Evolutionary conservation across 1,140 invertebrate genomes (phyloP), one percentile per base, ranked within the genome.

Genomic region (Rhizoglyphus robini): DNA sequence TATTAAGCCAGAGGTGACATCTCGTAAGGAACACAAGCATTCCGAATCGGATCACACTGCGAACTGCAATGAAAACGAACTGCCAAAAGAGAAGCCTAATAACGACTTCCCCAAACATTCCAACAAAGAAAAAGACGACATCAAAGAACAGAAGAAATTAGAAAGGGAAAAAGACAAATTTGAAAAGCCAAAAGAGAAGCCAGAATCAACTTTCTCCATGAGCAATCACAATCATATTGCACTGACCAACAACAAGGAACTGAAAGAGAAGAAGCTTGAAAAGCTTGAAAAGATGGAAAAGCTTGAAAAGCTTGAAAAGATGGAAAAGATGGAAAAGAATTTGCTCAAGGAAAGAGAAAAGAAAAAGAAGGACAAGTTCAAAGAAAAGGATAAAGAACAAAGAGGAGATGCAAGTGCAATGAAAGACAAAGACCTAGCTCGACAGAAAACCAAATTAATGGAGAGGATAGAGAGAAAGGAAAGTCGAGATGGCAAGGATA

Each of bases 401-500:
- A 58, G 54, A 58, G n/a, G 15, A 58, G 58, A 3, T 76, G 76
- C 32, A 77, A 76, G 46, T 68, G 72, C 2, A 29, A n/a, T 73
- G 71, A 49, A 72, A 73, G 48, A 74, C 74, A 41, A 77, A 72
- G 58, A 38, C 30, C 69, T 73, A 8, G 71, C 66, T 4, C 71
- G 71, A 60, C 70, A 74, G 3, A 69, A 73, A 1, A 75, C 77
- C 11, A 75, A 76, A 38, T 20, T 66, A 3, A 68, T 67, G 61
- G 63, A 71, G 30, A 11, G 3, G 76, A 76, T 32, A 77, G n/a
- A 77, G 38, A 69, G 72, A 2, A 31, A 73, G 71, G 49, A 72
- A 73, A 36, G 77, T 71, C 59, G 27, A 51, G 69, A 73, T 15
- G 71, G 66, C 57, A 71, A 74, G 4, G 70, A 73, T 1, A 75